Evolutionary conservation across 2,113 vertebrate genomes (phyloP), one percentile per base, ranked within the genome.

Genomic region (Xenotilapia flavipinnis): DNA sequence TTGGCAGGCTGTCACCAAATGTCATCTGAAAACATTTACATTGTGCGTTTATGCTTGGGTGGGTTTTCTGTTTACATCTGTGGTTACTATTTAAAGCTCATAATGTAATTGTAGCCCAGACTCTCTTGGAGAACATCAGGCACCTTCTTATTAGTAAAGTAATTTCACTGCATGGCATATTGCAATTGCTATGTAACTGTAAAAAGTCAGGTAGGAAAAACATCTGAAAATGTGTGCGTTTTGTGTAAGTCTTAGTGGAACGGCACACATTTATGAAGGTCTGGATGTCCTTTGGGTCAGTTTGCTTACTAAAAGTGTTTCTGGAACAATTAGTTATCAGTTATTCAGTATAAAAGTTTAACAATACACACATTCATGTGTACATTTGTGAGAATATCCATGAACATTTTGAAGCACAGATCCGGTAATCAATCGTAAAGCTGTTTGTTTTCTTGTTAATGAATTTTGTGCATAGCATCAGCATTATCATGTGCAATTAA

Each of bases 1-100:
- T 87, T 88, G 58, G 82, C 62, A 38, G 55, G 55, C 19, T 85
- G 79, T 81, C 83, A 65, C 82, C 81, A 49, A 55, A 65, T 73
- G 36, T 21, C 2, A 15, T 87, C 31, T 77, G 73, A 65, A 83
- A 88, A 83, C 60, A 75, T 42, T 26, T 28, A 19, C 23, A 33
- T 86, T 6, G 3, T 73, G 58, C 40, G 14, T 81, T 82, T 77
- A 60, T 38, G 55, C 51, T 86, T 6, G 87, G 17, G 14, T 82
- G 28, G 17, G 5, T 62, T 91, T 90, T 89, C 28, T 79, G 40
- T 51, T 84, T 49, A 53, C 14, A 47, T 86, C 14, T 5, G 31
- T 84, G n/a, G 33, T 56, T 87, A 0, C 26, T n/a, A 49, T 81
- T 73, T 83, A 53, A 87, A 54, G 81, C 79, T 86, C 73, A 55